These are phyloP conservation scores for Trachythela sp. DNA, from an alignment of 64 coral and sea anemone species.

Conservation along the genomic window DNA sequence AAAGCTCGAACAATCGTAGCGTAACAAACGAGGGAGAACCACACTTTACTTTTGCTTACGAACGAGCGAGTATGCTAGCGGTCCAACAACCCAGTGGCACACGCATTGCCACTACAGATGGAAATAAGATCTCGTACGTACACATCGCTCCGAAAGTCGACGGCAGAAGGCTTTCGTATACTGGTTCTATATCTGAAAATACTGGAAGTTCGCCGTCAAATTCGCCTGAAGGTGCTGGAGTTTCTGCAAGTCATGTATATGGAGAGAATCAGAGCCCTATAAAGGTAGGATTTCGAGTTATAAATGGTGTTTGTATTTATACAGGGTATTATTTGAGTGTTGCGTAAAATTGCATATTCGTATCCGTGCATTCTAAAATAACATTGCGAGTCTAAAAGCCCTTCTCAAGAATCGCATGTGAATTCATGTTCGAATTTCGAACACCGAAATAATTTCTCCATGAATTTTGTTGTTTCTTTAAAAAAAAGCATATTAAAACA, in stretches of 20 bases:
- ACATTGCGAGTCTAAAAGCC: neutral
- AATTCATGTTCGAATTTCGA: neutral
- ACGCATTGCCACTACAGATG: neutral
- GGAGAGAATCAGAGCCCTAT: neutral
- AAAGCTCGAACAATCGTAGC: neutral
- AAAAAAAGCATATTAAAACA: neutral
- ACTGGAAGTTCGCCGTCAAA: constrained; percentile 1
- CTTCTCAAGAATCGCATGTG: neutral
- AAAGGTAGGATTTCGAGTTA: neutral
- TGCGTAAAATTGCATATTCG: neutral
- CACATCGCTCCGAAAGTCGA: neutral
- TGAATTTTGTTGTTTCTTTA: neutral
- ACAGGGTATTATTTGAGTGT: neutral
- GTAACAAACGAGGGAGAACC: neutral
- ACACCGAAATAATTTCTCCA: neutral
- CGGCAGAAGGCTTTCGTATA: neutral
- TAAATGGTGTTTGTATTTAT: neutral
- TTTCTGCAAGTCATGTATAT: neutral
- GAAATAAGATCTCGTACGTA: neutral
- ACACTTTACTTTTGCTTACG: neutral
- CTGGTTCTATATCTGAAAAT: neutral
- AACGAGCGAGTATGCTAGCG: neutral
- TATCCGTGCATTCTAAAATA: neutral
- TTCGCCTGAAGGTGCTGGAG: neutral
- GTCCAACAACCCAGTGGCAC: neutral